These are phyloP conservation scores for Ricordea florida DNA, from an alignment of 92 coral and sea anemone species.

Conservation along the genomic window DNA sequence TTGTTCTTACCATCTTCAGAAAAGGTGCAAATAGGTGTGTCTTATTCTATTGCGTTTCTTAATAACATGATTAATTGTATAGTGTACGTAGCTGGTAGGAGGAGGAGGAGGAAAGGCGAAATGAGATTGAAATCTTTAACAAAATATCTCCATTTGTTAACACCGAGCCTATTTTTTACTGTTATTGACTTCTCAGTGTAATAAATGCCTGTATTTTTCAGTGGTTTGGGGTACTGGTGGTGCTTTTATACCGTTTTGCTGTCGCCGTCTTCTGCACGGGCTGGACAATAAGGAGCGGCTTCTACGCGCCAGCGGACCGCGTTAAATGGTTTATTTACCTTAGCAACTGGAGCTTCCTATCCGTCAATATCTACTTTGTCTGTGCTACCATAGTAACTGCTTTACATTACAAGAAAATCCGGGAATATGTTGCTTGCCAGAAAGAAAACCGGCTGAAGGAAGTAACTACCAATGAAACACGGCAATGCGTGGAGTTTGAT, in stretches of 20 bases:
- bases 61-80: too few species aligned
- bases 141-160: too few species aligned
- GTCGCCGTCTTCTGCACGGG: slow-evolving; percentile 69
- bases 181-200: neutral
- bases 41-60: too few species aligned
- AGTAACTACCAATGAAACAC: neutral
- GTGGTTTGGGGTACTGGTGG: slow-evolving; percentile 76
- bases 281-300: slow-evolving; percentile 71
- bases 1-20: too few species aligned
- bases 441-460: neutral
- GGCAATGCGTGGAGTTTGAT: neutral
- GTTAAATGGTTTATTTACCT: slow-evolving; percentile 86
- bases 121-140: too few species aligned
- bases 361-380: slow-evolving; percentile 61
- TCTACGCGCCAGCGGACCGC: slow-evolving; percentile 24
- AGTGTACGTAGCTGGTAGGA: too few species aligned
- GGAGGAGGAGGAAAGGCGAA: too few species aligned
- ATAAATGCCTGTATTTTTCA: too few species aligned
- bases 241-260: slow-evolving; percentile 59
- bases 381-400: slow-evolving; percentile 60
- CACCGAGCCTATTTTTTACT: neutral
- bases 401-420: slow-evolving; percentile 58
- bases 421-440: slow-evolving; percentile 61
- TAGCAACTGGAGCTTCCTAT: slow-evolving; percentile 86
- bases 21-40: too few species aligned